These are phyloP conservation scores for Oreortyx pictus DNA, from an alignment of 2,797 vertebrate species.

Conservation along the genomic window DNA sequence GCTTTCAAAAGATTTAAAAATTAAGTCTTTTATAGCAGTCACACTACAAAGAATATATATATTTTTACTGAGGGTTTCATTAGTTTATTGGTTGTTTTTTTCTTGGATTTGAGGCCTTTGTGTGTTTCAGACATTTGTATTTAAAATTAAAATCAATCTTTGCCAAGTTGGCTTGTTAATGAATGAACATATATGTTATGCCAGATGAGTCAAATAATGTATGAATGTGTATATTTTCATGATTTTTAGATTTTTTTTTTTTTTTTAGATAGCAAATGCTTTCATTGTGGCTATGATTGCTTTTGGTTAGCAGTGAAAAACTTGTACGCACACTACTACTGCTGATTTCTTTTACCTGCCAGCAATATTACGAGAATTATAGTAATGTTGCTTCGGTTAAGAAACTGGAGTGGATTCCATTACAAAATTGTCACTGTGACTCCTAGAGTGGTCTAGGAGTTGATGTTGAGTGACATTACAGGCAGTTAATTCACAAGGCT, in stretches of 20 bases:
- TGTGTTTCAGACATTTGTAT: background rate
- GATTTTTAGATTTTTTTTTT: conserved; percentile 9
- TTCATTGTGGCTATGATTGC: background rate
- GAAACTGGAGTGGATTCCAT: conserved; percentile 5
- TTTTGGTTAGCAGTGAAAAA: background rate
- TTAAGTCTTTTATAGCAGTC: background rate
- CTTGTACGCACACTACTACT: background rate
- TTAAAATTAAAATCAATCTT: conserved; percentile 17
- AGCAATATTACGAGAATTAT: background rate
- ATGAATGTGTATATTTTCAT: conserved; percentile 19
- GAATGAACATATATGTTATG: background rate
- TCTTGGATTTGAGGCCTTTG: background rate
- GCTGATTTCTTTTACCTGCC: conserved; percentile 12
- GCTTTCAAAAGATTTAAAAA: background rate
- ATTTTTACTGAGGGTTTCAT: background rate
- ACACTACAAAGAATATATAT: background rate
- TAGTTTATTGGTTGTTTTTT: background rate
- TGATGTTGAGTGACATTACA: conserved; percentile 36
- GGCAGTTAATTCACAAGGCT: conserved; percentile 24
- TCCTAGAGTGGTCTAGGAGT: background rate
- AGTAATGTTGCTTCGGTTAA: background rate
- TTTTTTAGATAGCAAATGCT: conserved; percentile 23
- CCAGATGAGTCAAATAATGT: background rate
- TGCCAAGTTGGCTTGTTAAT: conserved; percentile 18
- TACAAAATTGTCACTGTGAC: background rate